These are phyloP conservation scores for Liasis olivaceus DNA, from an alignment of 2,797 vertebrate genomes.

Conservation along the genomic window DNA sequence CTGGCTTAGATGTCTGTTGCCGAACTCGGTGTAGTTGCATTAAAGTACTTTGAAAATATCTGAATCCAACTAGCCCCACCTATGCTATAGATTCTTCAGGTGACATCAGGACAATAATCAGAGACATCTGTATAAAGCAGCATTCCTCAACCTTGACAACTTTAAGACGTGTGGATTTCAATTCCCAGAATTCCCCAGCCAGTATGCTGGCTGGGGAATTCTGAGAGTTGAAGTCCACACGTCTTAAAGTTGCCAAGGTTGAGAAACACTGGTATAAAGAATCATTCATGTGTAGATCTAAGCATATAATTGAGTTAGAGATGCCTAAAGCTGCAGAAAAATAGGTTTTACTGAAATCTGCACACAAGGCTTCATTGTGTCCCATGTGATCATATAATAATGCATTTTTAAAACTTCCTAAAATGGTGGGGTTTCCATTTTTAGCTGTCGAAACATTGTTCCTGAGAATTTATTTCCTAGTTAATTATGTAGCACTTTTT, in stretches of 20 bases:
- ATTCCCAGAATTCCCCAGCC: too few relatives aligned
- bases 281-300: neutral
- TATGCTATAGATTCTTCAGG: neutral
- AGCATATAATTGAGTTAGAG: neutral
- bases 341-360: neutral
- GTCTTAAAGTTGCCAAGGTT: too few relatives aligned
- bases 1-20: neutral
- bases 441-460: neutral
- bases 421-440: neutral
- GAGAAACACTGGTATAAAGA: neutral
- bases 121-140: neutral
- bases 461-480: neutral
- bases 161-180: too few relatives aligned
- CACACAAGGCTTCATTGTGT: neutral
- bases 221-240: too few relatives aligned
- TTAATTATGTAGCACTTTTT: neutral
- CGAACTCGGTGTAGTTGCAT: neutral
- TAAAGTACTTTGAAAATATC: neutral
- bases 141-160: too few relatives aligned
- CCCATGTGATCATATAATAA: neutral
- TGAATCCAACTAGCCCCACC: neutral
- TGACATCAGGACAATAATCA: neutral
- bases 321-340: neutral
- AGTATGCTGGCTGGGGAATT: too few relatives aligned
- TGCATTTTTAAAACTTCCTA: neutral